These are phyloP conservation scores for Crotophaga sulcirostris DNA, from an alignment of 2,113 vertebrate species.

Conservation along the genomic window DNA sequence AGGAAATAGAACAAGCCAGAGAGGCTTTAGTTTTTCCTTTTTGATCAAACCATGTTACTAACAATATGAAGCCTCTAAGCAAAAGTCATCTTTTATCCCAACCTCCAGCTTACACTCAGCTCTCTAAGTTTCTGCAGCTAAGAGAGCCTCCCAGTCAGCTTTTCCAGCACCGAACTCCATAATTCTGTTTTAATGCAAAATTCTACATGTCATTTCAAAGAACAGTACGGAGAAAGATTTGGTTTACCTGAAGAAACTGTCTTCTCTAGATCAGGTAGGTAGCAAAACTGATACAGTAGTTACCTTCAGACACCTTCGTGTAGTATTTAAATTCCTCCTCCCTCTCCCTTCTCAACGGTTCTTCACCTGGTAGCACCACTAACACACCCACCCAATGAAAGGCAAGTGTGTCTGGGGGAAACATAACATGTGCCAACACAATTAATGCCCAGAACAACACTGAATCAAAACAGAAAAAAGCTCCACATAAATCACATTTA, in stretches of 20 bases:
- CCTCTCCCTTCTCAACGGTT: neutral
- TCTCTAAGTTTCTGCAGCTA: neutral
- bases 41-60: neutral
- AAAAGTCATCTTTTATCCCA: neutral
- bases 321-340: neutral
- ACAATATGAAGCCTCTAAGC: neutral
- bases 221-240: neutral
- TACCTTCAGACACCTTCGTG: neutral
- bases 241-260: neutral
- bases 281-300: neutral
- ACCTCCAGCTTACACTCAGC: neutral
- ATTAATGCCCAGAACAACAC: neutral
- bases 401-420: fast-evolving
- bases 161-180: neutral
- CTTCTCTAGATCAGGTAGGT: neutral
- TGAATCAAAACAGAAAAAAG: neutral
- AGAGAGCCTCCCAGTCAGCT: neutral
- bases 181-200: neutral
- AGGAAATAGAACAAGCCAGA: neutral
- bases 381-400: neutral
- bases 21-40: neutral
- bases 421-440: neutral
- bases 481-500: neutral
- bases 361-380: neutral
- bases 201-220: neutral